These are phyloP conservation scores for Stenodera caucasica DNA, from an alignment of 2,888 invertebrate species.

Conservation along the genomic window DNA sequence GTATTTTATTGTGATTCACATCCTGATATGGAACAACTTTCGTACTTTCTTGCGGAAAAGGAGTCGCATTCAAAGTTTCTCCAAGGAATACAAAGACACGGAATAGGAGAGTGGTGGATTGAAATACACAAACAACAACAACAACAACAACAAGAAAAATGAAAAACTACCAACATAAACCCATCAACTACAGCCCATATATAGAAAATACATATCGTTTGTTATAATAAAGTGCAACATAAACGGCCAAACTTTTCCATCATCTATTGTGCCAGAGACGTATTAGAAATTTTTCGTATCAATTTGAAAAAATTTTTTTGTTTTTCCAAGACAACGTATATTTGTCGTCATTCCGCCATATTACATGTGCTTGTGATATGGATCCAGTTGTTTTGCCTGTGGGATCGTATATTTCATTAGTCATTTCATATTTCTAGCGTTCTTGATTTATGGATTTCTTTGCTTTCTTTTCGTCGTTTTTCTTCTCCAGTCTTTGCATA, in stretches of 20 bases:
- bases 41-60: not conserved
- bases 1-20: conserved; percentile 43
- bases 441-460: conserved; percentile 42
- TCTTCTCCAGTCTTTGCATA: conserved; percentile 38
- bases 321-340: not conserved
- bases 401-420: conserved; percentile 43
- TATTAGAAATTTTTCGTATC: not conserved
- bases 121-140: not conserved
- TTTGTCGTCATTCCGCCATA: not conserved
- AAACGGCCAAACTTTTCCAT: not conserved
- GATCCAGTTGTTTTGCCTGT: conserved; percentile 8
- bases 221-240: not conserved
- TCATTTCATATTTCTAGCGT: conserved; percentile 32
- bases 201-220: not conserved
- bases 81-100: not conserved
- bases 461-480: conserved; percentile 35
- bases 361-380: not conserved
- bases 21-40: conserved; percentile 35
- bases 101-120: not conserved
- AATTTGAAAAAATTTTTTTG: not conserved
- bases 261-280: not conserved
- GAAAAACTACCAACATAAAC: conserved; percentile 9
- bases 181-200: not conserved
- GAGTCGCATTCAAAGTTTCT: not conserved
- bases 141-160: not conserved